Base-by-base conservation (phyloP, 2,797 vertebrate genomes). In the Takifugu rubripes region DNA sequence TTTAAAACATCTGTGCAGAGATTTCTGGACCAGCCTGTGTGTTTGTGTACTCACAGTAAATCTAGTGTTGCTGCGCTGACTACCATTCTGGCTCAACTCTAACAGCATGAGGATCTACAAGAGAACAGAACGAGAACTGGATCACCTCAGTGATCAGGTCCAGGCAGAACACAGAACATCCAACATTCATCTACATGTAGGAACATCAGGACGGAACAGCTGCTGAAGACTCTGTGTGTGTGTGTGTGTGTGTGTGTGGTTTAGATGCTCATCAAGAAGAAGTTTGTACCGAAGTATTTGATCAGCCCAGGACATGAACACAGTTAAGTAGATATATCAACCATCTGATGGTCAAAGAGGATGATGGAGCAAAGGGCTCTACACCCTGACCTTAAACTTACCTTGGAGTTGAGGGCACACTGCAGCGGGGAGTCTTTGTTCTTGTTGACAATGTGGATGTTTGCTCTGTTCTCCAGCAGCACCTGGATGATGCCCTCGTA, bases 321-420 rank as follows among this genome's bases (percentile, higher is more conserved):
- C 21, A 21, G 21, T 21, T 21, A 21, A 21, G 21, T 21, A 21
- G 21, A 21, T 21, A 21, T 21, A 21, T 21, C 21, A 21, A 21
- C 36, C 36, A 7, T 7, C 43, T 44, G 43, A 15, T 5, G 11
- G 42, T 2, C 11, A 15, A 5, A 5, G 12, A 5, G 43, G 12
- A 43, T 44, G 15, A 4, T 6, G 14, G 14, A 8, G 14, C 43
- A 44, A 2, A 8, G 43, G 3, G 42, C 14, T 15, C 11, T n/a
- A 1, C 16, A 3, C 8, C 31, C n/a, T 45, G 43, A 25, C 9
- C 4, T 11, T 25, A 10, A 2, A 8, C 69, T 64, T 26, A 84
- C 97, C 95, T 95, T 97, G 25, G 94, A 89, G 83, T 99, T 99
- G 53, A 99, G 84, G 0, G 96, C 96, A 25, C 96, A 98, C 57